These are phyloP conservation scores for Meloidogyne floridensis DNA, from an alignment of 1,140 invertebrate species.

Conservation along the genomic window DNA sequence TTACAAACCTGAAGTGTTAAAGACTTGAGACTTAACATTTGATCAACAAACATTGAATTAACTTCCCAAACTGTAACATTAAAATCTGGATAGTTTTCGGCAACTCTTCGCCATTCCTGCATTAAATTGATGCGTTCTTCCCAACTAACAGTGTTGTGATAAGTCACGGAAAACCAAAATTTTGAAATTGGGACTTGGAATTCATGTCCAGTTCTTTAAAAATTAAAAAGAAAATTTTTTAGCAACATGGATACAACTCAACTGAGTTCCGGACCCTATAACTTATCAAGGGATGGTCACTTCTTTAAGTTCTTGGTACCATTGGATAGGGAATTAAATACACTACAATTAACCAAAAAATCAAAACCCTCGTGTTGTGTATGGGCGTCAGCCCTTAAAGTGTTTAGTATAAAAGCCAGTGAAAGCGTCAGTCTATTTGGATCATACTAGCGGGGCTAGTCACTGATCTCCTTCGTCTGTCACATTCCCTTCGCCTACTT, in stretches of 20 bases:
- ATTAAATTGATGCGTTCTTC: constrained; percentile 61
- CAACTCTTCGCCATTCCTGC: constrained; percentile 57
- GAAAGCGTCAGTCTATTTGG: too few relatives aligned
- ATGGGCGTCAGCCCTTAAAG: too few relatives aligned
- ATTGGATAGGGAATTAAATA: too few relatives aligned
- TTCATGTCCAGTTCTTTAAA: constrained; percentile 39
- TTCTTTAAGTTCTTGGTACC: too few relatives aligned
- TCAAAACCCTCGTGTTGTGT: too few relatives aligned
- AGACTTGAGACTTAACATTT: constrained; percentile 61
- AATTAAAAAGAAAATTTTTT: constrained; percentile 49
- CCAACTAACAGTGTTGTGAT: constrained; percentile 58
- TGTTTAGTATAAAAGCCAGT: too few relatives aligned
- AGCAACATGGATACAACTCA: not conserved
- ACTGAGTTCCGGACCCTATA: too few relatives aligned
- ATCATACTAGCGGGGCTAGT: too few relatives aligned
- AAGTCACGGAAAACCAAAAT: constrained; percentile 61
- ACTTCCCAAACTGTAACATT: constrained; percentile 64
- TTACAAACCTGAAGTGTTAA: constrained; percentile 52
- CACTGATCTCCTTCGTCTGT: too few relatives aligned
- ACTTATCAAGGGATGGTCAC: too few relatives aligned
- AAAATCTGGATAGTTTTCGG: constrained; percentile 50
- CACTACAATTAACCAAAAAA: too few relatives aligned
- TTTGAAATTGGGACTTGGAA: constrained; percentile 35
- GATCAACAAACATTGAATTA: constrained; percentile 62
- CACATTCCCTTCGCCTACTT: too few relatives aligned